These are phyloP conservation scores for Sapajus apella DNA, from an alignment of 2,113 vertebrate species.

Conservation along the genomic window DNA sequence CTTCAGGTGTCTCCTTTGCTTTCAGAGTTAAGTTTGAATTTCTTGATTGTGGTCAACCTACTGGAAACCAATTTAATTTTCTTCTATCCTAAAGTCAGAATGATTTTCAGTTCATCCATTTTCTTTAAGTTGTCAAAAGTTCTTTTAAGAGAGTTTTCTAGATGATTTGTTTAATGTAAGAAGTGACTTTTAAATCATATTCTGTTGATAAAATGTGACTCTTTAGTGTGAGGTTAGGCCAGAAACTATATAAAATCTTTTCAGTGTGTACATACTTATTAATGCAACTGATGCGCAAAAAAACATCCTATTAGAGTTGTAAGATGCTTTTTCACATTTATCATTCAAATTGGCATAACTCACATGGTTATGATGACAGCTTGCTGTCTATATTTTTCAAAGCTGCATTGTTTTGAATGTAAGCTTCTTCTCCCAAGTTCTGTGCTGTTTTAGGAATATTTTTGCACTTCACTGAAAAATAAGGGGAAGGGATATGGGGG, in stretches of 20 bases:
- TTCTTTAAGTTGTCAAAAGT: conserved; percentile 65
- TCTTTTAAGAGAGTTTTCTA: conserved; percentile 57
- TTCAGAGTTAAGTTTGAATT: conserved; percentile 72
- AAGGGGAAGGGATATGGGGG: background rate
- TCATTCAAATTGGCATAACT: conserved; percentile 35
- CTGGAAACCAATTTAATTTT: conserved; percentile 78
- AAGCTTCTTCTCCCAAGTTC: background rate
- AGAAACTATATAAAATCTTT: background rate
- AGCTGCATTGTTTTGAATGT: conserved; percentile 50
- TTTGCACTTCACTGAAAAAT: conserved; percentile 34
- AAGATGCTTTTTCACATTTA: conserved; percentile 34
- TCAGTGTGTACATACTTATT: background rate
- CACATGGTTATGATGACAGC: conserved; percentile 8
- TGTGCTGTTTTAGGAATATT: background rate
- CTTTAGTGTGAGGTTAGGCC: conserved; percentile 41
- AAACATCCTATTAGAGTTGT: background rate
- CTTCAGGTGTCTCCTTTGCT: conserved; percentile 48
- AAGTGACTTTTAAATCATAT: conserved; percentile 60
- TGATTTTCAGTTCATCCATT: conserved; percentile 65
- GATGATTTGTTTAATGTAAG: conserved; percentile 36
- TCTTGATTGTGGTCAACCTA: conserved; percentile 71
- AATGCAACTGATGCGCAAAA: background rate
- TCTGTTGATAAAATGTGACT: conserved; percentile 38
- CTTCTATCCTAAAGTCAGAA: conserved; percentile 59
- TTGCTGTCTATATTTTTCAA: conserved; percentile 17